Percentiles rank a stretch among this genome's conserved stretches.
Conservation (phyloP, 2,888 invertebrate species). For the Trichopria drosophilae region DNA sequence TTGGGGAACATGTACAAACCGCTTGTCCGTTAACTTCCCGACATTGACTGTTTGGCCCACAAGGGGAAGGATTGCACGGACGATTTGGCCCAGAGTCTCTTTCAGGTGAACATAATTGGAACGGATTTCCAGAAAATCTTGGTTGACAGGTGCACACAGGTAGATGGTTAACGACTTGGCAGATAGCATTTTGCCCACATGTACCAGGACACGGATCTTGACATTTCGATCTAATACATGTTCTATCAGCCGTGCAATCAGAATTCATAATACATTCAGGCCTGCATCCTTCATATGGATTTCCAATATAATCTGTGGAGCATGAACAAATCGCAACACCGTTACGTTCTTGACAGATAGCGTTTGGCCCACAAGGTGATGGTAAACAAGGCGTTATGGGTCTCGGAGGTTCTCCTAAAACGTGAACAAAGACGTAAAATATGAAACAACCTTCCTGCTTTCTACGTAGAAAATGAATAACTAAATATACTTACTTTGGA, state of each 20-base stretch:
- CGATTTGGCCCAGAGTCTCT: too few relatives aligned
- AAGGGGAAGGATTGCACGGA: conserved; percentile 65
- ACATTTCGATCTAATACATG: conserved; percentile 58
- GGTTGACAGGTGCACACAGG: conserved; percentile 70
- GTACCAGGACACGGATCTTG: conserved; percentile 59
- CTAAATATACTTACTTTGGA: conserved; percentile 35
- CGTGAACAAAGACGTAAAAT: too few relatives aligned
- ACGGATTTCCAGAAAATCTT: conserved; percentile 77
- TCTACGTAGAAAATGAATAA: neutral
- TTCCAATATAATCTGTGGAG: conserved; percentile 55
- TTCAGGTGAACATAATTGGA: conserved; percentile 72
- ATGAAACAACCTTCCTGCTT: too few relatives aligned
- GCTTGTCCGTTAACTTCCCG: conserved; percentile 70
- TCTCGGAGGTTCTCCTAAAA: too few relatives aligned
- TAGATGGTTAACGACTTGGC: conserved; percentile 75
- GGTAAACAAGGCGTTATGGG: too few relatives aligned
- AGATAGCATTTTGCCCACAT: conserved; percentile 63
- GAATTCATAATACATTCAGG: conserved; percentile 61
- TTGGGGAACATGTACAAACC: conserved; percentile 75
- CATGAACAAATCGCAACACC: conserved; percentile 56
- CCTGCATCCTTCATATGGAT: conserved; percentile 57
- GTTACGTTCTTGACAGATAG: conserved; percentile 56
- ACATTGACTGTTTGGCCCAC: conserved; percentile 71
- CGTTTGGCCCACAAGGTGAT: conserved; percentile 61
- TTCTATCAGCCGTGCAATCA: conserved; percentile 58